Evolutionary conservation across 2,797 vertebrate genomes (phyloP).

Genomic region (Propithecus perrieri): DNA sequence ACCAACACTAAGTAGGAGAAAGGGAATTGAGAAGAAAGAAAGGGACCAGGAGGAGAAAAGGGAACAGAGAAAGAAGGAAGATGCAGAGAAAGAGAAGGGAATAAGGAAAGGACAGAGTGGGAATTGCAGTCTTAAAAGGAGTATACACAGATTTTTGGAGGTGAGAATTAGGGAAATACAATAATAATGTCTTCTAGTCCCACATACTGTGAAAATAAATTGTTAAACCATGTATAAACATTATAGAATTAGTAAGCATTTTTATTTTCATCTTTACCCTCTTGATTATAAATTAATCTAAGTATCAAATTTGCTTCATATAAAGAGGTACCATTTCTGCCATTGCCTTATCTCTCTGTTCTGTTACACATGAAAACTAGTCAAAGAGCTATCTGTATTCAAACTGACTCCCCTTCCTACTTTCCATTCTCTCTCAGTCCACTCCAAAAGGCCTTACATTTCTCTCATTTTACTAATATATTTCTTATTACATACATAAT

Average conservation of each 20-base stretch:
- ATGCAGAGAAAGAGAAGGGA: neutral
- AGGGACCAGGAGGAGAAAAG: neutral
- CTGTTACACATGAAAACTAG: neutral
- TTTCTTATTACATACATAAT: neutral
- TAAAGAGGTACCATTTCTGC: neutral
- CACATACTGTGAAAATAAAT: neutral
- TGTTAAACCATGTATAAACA: neutral
- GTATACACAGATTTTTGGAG: neutral
- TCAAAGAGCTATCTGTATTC: neutral
- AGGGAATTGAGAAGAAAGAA: neutral
- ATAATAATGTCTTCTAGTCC: neutral
- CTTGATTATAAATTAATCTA: neutral
- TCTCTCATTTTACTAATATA: neutral
- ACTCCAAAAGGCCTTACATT: neutral
- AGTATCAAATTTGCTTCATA: neutral
- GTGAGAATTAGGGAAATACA: neutral
- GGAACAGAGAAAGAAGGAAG: neutral
- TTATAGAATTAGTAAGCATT: neutral
- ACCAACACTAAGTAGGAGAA: neutral
- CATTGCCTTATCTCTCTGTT: neutral
- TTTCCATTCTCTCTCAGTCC: neutral
- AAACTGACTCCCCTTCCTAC: neutral
- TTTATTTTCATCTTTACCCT: neutral
- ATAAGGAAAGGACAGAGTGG: neutral
- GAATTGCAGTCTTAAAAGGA: neutral